Evolutionary conservation across 35 echinoderm and acorn worm species (phyloP).

Genomic region (Acanthaster planci): DNA sequence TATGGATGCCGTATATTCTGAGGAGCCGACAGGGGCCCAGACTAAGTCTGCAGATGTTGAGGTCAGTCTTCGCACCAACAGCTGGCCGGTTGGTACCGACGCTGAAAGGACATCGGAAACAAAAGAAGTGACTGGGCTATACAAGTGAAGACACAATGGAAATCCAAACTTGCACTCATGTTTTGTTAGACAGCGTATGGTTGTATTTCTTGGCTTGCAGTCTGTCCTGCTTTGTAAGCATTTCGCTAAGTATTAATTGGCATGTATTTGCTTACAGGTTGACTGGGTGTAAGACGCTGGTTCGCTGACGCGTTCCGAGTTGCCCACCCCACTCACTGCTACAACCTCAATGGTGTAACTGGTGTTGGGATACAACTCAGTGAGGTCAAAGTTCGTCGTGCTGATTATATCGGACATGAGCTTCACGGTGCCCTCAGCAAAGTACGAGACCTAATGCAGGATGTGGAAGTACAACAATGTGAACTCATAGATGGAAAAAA

Average conservation of each 20-base stretch:
- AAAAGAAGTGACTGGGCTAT: too few relatives aligned
- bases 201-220: too few relatives aligned
- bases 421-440: not conserved
- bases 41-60: not conserved
- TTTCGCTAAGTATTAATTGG: too few relatives aligned
- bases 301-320: not conserved
- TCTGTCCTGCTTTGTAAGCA: too few relatives aligned
- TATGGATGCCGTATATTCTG: not conserved
- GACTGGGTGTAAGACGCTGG: conserved; percentile 9
- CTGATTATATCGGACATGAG: not conserved
- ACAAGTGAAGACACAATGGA: too few relatives aligned
- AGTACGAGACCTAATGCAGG: not conserved
- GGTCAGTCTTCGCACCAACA: not conserved
- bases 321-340: not conserved
- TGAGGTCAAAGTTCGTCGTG: not conserved
- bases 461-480: too few relatives aligned
- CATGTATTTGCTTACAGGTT: not conserved
- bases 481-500: too few relatives aligned
- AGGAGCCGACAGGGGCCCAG: conserved; percentile 12
- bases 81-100: not conserved
- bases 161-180: too few relatives aligned
- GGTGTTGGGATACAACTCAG: not conserved
- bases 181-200: too few relatives aligned
- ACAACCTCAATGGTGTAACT: not conserved
- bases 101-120: not conserved